Evolutionary conservation across 2,888 invertebrate species (phyloP), one percentile per base, ranked within the genome.

Genomic region (Homarus gammarus): DNA sequence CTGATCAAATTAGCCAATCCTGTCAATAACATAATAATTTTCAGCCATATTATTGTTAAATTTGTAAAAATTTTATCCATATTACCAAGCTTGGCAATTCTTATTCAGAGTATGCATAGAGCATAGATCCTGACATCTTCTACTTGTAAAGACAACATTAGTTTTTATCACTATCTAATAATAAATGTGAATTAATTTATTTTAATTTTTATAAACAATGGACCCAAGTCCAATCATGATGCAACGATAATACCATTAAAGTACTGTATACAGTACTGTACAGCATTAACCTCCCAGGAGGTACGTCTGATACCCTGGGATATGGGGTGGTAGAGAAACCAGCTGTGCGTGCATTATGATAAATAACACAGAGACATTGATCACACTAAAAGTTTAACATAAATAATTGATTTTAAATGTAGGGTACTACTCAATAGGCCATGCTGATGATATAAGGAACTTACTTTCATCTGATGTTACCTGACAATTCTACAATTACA

Each of bases 401-500:
- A 56, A 56, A 22, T 2, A 56, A 22, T 56, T 12, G 5, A 18
- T 56, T 56, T 56, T 22, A 22, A 56, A 56, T 56, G 56, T 18
- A 56, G 56, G 56, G 44, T 18, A 56, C 18, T 56, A 56, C 22
- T 56, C 18, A 18, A 5, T 56, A 56, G 56, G 56, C 56, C 56
- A 56, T 56, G 56, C 56, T 56, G 18, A 56, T 56, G 56, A 56
- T 3, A 22, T 56, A 56, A 56, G 56, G 22, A 15, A 56, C 56
- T 56, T 56, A 56, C 56, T 56, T 56, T 56, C 56, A 56, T 56
- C 18, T 15, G 18, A 22, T 12, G 56, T 56, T 56, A 56, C 56
- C 56, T 56, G 56, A 56, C 56, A 56, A 56, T 56, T 56, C 56
- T 64, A 64, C 5, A 64, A 64, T 64, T 64, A n/a, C 27, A 64